Evolutionary conservation across 2,113 vertebrate genomes (phyloP), one percentile per base, ranked within the genome.

Genomic region (Thunnus maccoyii): DNA sequence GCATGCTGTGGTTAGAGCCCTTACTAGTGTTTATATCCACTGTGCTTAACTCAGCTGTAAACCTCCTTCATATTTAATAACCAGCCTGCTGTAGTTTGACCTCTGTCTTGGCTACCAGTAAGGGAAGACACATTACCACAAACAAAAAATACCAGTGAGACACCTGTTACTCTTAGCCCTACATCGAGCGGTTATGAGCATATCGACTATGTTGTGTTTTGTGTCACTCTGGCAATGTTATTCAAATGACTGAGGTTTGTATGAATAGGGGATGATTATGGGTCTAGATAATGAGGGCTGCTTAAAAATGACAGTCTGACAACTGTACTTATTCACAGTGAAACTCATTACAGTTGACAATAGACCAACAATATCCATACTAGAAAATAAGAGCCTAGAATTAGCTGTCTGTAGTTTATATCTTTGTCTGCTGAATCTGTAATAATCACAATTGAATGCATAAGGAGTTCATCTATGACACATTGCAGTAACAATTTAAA

Each of bases 61-160:
- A 85, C 27, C 61, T 87, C 61, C 15, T 93, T 18, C 67, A 89
- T 91, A 78, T 86, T 87, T 89, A 82, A 90, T 91, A 75, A 78
- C 58, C 57, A 61, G 46, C n/a, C 30, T 16, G 44, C 55, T 80
- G 50, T n/a, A 20, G 56, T 76, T 62, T 72, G 78, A 80, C 52
- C 77, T 56, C 67, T 0, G 17, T 54, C 55, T 63, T 75, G 57
- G 67, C 62, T 69, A 50, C 44, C 50, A 72, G 55, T 17, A 51
- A 72, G 82, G 48, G 27, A 65, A 66, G 85, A 47, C 55, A 79
- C 50, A 55, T 25, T 44, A 64, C n/a, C 52, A 75, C 65, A 76
- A 48, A 69, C 41, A 69, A 5, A 69, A 44, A 62, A 32, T 22
- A 18, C 27, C 50, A n/a, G 32, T 56, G 9, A 54, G 47, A 71